Conservation (phyloP, 2,888 invertebrate species). For the Germaria angustata region DNA sequence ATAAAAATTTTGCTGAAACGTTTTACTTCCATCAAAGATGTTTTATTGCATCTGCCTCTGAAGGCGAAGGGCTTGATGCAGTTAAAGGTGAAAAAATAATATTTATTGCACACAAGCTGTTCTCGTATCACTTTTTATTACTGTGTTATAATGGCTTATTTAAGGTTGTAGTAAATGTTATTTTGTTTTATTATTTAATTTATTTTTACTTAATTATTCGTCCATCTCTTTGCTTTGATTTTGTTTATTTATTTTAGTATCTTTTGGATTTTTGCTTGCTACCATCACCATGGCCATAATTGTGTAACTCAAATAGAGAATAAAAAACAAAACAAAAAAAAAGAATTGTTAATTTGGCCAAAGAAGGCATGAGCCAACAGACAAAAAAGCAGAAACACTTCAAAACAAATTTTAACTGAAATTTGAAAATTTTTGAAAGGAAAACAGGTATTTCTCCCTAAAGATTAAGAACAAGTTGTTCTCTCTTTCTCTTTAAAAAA, state of each 20-base stretch:
- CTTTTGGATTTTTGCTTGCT: conserved; percentile 39
- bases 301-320: conserved; percentile 36
- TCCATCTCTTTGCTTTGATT: conserved; percentile 16
- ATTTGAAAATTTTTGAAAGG: conserved; percentile 58
- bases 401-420: conserved; percentile 31
- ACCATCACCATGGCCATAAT: conserved; percentile 41
- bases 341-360: conserved; percentile 34
- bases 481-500: too few relatives aligned
- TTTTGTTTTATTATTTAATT: conserved; percentile 53
- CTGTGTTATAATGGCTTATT: conserved; percentile 18
- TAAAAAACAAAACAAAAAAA: not conserved
- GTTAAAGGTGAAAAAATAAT: too few relatives aligned
- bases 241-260: conserved; percentile 17
- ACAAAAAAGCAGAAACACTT: conserved; percentile 1
- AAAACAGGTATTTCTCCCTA: conserved; percentile 60
- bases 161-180: conserved; percentile 25
- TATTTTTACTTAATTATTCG: conserved; percentile 47
- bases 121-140: not conserved
- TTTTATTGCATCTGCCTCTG: not conserved
- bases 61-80: not conserved
- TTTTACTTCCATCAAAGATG: not conserved
- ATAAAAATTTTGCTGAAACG: not conserved
- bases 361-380: not conserved
- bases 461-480: conserved; percentile 53
- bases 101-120: not conserved